Conservation (phyloP, 1,140 invertebrate genomes). For the Bombus pascuorum region DNA sequence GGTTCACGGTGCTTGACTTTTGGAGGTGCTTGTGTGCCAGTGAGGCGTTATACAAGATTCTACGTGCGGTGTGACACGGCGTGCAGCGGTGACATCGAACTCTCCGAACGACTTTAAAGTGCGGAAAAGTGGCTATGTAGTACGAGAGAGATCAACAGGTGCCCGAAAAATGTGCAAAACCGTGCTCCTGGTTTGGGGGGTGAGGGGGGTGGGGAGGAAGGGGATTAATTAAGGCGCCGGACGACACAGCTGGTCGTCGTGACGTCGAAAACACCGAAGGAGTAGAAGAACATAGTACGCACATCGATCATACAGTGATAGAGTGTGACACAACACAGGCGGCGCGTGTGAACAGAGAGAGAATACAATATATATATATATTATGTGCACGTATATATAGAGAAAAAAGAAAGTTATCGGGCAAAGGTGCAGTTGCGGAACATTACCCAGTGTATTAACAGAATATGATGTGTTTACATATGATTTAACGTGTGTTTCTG, state of each 20-base stretch:
- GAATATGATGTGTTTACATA: background rate
- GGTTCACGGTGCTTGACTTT: background rate
- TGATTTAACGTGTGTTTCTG: conserved; percentile 8
- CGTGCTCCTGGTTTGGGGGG: conserved; percentile 3
- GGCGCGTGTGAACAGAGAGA: conserved; percentile 37
- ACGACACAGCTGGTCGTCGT: background rate
- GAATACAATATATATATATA: background rate
- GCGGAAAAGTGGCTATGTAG: conserved; percentile 47
- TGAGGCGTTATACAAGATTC: background rate
- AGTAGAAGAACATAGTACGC: conserved; percentile 7
- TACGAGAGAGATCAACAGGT: conserved; percentile 53
- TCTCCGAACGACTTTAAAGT: conserved; percentile 26
- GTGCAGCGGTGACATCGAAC: conserved; percentile 44
- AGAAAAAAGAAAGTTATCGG: background rate
- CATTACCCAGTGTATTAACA: background rate
- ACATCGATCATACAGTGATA: conserved; percentile 43
- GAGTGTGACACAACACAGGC: conserved; percentile 25
- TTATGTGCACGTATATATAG: background rate
- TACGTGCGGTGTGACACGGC: conserved; percentile 40
- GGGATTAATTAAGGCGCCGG: conserved; percentile 30
- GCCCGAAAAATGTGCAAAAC: conserved; percentile 56
- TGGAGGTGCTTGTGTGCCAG: background rate
- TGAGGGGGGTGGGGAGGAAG: no score
- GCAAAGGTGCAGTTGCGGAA: conserved; percentile 24
- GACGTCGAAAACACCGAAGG: background rate